Evolutionary conservation across 2,113 vertebrate genomes (phyloP).

Genomic region (Girardinichthys multiradiatus): DNA sequence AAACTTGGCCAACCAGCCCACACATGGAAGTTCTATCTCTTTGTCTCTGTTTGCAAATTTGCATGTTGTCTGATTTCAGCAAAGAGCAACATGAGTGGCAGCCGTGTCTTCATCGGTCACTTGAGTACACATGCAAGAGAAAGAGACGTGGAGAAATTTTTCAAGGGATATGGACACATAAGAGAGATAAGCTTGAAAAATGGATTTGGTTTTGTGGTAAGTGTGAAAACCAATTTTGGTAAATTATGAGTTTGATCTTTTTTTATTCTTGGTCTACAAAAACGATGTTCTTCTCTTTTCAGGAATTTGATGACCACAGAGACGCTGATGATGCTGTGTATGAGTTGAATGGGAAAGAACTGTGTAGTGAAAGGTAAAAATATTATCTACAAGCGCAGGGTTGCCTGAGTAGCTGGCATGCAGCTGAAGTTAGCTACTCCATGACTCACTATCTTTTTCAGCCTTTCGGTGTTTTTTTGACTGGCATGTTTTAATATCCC

Average conservation of each 20-base stretch:
- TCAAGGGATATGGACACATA: constrained; percentile 92
- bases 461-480: neutral
- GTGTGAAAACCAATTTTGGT: constrained; percentile 26
- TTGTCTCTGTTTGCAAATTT: neutral
- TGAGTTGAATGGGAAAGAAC: constrained; percentile 91
- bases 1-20: neutral
- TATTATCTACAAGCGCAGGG: neutral
- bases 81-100: constrained; percentile 82
- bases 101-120: constrained; percentile 92
- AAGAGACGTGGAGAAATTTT: constrained; percentile 93
- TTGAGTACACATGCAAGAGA: constrained; percentile 90
- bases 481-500: neutral
- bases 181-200: constrained; percentile 92
- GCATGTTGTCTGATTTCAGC: neutral
- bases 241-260: neutral
- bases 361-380: constrained; percentile 89
- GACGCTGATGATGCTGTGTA: constrained; percentile 94
- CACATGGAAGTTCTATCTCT: neutral
- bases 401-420: neutral
- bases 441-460: neutral
- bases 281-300: neutral
- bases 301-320: constrained; percentile 94
- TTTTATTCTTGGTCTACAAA: neutral
- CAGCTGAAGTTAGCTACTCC: neutral
- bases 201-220: constrained; percentile 93